These are phyloP conservation scores for Actenoides lindsayi DNA, from an alignment of 2,113 vertebrate genomes.

Conservation along the genomic window DNA sequence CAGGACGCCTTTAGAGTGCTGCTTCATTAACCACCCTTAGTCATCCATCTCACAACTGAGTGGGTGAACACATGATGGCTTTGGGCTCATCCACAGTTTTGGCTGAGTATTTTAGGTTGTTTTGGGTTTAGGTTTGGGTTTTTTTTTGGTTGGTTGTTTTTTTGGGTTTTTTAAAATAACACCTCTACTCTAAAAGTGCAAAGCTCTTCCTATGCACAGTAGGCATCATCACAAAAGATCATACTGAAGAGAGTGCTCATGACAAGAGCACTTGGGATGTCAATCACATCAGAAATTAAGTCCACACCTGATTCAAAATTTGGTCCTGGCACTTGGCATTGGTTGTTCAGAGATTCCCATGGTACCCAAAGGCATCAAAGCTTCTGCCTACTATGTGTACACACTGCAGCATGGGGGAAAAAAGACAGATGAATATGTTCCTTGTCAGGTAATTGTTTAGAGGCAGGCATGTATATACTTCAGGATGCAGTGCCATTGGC, in stretches of 20 bases:
- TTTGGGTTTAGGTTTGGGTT: background rate
- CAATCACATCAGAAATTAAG: background rate
- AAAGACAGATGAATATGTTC: rapidly evolving
- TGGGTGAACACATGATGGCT: background rate
- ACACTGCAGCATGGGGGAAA: background rate
- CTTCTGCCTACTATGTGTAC: background rate
- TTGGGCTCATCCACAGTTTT: background rate
- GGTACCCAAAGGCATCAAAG: background rate
- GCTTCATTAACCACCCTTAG: slow-evolving; percentile 3
- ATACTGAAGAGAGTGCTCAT: background rate
- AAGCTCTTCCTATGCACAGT: background rate
- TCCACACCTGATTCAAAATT: background rate
- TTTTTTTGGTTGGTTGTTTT: background rate
- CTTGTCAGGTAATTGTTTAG: background rate
- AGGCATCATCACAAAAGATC: background rate
- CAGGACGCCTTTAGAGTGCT: background rate
- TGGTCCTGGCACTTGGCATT: background rate
- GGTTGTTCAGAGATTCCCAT: background rate
- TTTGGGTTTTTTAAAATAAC: background rate
- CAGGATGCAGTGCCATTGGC: background rate
- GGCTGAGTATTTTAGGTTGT: background rate
- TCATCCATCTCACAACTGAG: background rate
- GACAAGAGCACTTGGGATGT: background rate
- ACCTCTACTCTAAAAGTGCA: background rate
- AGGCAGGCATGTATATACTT: background rate